A percentile compares a stretch with the other conserved stretches of the same genome.
Conservation (phyloP, 2,113 vertebrate species). For the Panthera uncia region DNA sequence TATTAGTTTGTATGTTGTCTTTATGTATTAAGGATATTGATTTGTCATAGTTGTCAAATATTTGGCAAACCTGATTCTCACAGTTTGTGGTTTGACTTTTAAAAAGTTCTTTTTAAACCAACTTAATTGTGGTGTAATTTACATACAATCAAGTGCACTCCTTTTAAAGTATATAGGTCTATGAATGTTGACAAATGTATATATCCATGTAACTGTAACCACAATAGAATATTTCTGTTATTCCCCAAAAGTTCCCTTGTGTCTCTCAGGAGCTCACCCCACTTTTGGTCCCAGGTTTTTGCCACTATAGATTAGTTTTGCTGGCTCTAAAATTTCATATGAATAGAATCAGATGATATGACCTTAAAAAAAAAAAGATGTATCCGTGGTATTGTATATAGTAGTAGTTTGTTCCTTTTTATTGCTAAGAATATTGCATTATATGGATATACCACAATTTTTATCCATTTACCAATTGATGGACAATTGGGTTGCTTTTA, state of each 20-base stretch:
- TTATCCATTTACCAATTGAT: neutral
- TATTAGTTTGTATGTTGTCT: neutral
- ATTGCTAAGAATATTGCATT: neutral
- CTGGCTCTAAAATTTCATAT: constrained; percentile 7
- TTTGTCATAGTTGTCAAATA: constrained; percentile 14
- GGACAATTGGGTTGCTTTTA: neutral
- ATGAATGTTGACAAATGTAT: constrained; percentile 33
- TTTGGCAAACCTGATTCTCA: neutral
- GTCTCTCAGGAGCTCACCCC: neutral
- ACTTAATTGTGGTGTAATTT: constrained; percentile 13
- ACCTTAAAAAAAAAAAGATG: neutral
- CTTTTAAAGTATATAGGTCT: neutral
- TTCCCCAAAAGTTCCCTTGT: neutral
- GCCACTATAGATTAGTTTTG: constrained; percentile 6
- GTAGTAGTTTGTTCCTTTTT: neutral
- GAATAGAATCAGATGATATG: neutral
- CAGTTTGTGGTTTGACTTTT: constrained; percentile 9
- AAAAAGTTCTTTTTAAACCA: neutral
- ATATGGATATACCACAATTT: neutral
- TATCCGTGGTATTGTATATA: neutral
- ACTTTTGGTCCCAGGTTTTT: neutral
- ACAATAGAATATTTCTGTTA: neutral
- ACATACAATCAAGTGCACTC: neutral
- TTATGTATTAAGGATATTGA: neutral
- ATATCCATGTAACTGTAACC: neutral